Evolutionary conservation across 2,888 invertebrate genomes (phyloP), one percentile per base, ranked within the genome.

Genomic region (Cantharis rustica): DNA sequence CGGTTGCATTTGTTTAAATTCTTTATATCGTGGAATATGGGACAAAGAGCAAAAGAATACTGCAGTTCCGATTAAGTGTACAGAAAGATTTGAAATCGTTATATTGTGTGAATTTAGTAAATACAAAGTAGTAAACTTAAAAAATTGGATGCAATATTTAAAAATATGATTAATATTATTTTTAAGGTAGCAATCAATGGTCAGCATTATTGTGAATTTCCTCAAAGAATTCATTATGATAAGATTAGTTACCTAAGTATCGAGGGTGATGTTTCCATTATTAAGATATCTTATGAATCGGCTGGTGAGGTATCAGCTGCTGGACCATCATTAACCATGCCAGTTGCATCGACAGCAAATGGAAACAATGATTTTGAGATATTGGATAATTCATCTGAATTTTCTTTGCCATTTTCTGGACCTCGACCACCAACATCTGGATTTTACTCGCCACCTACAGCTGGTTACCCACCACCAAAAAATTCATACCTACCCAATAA

Each of bases 121-220:
- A 17, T 84, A 82, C 73, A 84, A 84, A 76, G 84, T 84, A 77
- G 47, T 13, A n/a, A 26, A 13, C 61, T 9, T 15, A 17, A 20
- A 15, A 17, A n/a, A 61, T 7, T 17, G 4, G 0, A 9, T 27
- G 63, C 10, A 20, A 61, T 17, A 13, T 64, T 16, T 10, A 64
- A 26, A 23, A 71, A 16, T 31, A 64, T 62, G 11, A 20, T 62
- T 68, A 13, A 16, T 16, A 64, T 9, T 79, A n/a, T 71, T 61
- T 82, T 87, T 11, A 87, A 95, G 93, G 90, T 96, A 77, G 95
- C 95, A 0, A 88, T 96, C 13, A 96, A 96, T 86, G 95, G 95
- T 2, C 89, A 90, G 68, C 96, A 96, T 84, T 95, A 93, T 87
- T 90, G 93, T 73, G 94, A 95, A 88, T 96, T 95, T 87, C 88